Conservation (phyloP, 1,140 invertebrate species). For the Drosophila kikkawai region DNA sequence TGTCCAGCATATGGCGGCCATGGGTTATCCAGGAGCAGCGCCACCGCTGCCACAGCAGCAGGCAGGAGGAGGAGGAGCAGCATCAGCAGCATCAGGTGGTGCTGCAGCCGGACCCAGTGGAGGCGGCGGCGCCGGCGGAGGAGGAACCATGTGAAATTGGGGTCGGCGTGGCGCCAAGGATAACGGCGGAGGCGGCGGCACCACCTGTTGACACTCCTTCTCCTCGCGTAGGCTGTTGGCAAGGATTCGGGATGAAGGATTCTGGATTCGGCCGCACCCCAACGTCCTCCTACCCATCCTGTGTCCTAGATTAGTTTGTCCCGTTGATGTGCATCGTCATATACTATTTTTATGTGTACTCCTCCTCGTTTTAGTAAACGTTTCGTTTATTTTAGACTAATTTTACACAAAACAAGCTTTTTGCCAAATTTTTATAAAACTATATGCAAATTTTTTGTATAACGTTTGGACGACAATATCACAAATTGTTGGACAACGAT, state of each 20-base stretch:
- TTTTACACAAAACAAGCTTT: slow-evolving; percentile 73
- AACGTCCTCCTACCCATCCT: slow-evolving; percentile 1
- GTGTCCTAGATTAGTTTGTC: slow-evolving; percentile 38
- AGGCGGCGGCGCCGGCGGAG: slow-evolving; percentile 12
- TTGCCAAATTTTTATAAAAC: slow-evolving; percentile 76
- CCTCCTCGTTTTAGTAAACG: slow-evolving; percentile 36
- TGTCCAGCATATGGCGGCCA: slow-evolving; percentile 66
- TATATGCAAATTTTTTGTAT: slow-evolving; percentile 61
- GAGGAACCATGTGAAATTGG: slow-evolving; percentile 69
- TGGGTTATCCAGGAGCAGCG: slow-evolving; percentile 67
- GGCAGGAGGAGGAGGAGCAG: slow-evolving; percentile 33
- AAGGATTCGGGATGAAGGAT: slow-evolving; percentile 33
- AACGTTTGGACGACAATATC: slow-evolving; percentile 65
- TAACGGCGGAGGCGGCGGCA: slow-evolving; percentile 61
- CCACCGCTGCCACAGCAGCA: slow-evolving; percentile 34
- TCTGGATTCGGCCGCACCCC: slow-evolving; percentile 10
- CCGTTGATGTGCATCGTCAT: slow-evolving; percentile 45
- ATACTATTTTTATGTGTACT: slow-evolving; percentile 39
- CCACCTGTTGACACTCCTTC: slow-evolving; percentile 74
- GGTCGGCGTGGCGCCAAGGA: slow-evolving; percentile 76
- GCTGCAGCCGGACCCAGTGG: slow-evolving; percentile 16
- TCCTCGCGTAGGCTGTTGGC: slow-evolving; percentile 47
- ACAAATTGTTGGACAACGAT: slow-evolving; percentile 66
- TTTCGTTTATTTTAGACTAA: slow-evolving; percentile 76
- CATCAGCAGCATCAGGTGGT: slow-evolving; percentile 30